Evolutionary conservation across 1,140 invertebrate species (phyloP).

Genomic region (Anthonomus grandis): DNA sequence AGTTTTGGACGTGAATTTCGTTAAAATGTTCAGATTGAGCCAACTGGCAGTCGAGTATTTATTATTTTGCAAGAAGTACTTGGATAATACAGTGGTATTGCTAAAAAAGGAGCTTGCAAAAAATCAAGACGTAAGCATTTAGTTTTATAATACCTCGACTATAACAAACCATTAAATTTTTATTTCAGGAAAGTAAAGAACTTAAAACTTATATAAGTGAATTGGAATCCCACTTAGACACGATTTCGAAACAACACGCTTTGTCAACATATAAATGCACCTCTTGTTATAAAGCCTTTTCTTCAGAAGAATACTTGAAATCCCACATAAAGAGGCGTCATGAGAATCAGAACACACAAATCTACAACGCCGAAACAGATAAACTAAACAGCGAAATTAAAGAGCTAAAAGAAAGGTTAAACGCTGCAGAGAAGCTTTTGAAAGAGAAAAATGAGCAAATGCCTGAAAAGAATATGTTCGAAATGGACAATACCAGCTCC

Average conservation of each 20-base stretch:
- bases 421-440: slow-evolving; percentile 52
- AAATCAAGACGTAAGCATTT: slow-evolving; percentile 52
- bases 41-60: slow-evolving; percentile 69
- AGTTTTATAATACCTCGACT: background rate
- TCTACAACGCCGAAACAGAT: slow-evolving; percentile 51
- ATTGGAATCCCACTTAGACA: slow-evolving; percentile 25
- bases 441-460: slow-evolving; percentile 33
- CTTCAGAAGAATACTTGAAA: slow-evolving; percentile 56
- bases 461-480: slow-evolving; percentile 21
- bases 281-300: slow-evolving; percentile 56
- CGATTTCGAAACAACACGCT: slow-evolving; percentile 17
- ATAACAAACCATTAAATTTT: background rate
- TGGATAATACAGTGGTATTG: slow-evolving; percentile 62
- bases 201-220: slow-evolving; percentile 31
- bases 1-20: slow-evolving; percentile 64
- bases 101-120: slow-evolving; percentile 59
- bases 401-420: slow-evolving; percentile 56
- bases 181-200: slow-evolving; percentile 39
- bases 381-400: slow-evolving; percentile 58
- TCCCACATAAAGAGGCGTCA: slow-evolving; percentile 55
- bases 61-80: slow-evolving; percentile 65
- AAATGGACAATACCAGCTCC: slow-evolving; percentile 17
- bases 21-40: slow-evolving; percentile 64
- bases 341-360: slow-evolving; percentile 19
- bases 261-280: slow-evolving; percentile 49